phyloP scores from a whole-genome alignment of 2,113 vertebrate genomes.

The Oryzias woworae region DNA sequence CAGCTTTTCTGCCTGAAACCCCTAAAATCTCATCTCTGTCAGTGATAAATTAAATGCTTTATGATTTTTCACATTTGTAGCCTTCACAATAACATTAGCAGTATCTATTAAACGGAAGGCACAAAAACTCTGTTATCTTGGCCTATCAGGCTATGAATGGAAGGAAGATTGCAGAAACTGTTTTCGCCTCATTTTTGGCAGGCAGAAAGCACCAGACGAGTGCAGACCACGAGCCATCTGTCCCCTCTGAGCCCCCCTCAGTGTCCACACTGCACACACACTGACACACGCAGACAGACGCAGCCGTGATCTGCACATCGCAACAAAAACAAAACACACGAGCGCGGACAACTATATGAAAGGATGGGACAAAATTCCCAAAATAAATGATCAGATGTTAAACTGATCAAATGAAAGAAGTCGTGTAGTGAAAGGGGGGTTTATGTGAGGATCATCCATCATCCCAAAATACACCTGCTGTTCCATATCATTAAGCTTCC shows the following conservation, averaged over 20 bases:
- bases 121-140: slow-evolving; percentile 23
- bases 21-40: slow-evolving; percentile 1
- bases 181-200: slow-evolving; percentile 70
- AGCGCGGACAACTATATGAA: slow-evolving; percentile 18
- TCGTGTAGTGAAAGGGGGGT: background rate
- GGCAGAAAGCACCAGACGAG: slow-evolving; percentile 60
- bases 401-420: slow-evolving; percentile 16
- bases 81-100: slow-evolving; percentile 11
- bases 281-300: slow-evolving; percentile 8
- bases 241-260: slow-evolving; percentile 47
- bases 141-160: slow-evolving; percentile 22
- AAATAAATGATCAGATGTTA: slow-evolving; percentile 27
- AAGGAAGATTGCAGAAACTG: slow-evolving; percentile 28
- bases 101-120: slow-evolving; percentile 30
- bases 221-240: slow-evolving; percentile 70
- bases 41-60: slow-evolving; percentile 23
- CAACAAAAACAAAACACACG: slow-evolving; percentile 4
- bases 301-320: slow-evolving; percentile 9
- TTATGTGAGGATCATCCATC: slow-evolving; percentile 6
- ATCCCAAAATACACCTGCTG: slow-evolving; percentile 10
- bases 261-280: slow-evolving; percentile 20
- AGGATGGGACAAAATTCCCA: slow-evolving; percentile 27
- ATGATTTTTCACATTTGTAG: slow-evolving; percentile 20
- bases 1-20: slow-evolving; percentile 1
- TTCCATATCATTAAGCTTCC: slow-evolving; percentile 26